These are phyloP conservation scores for Athetis lepigone DNA, from an alignment of 2,888 invertebrate species.

Conservation along the genomic window DNA sequence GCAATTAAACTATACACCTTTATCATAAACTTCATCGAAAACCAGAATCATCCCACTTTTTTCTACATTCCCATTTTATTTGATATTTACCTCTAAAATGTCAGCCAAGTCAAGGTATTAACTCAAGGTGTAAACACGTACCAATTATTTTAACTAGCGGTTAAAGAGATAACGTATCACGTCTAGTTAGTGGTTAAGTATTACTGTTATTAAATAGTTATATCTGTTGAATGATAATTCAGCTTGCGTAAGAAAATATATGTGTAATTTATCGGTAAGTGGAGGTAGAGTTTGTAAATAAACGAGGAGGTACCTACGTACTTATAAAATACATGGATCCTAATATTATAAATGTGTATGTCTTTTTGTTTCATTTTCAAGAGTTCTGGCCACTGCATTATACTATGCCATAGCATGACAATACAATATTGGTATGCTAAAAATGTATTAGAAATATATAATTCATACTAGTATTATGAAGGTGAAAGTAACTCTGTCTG, in stretches of 20 bases:
- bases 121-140: conserved; percentile 60
- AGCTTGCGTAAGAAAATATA: conserved; percentile 39
- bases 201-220: conserved; percentile 50
- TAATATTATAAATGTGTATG: too few species aligned
- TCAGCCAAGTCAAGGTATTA: conserved; percentile 47
- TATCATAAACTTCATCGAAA: not conserved
- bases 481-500: too few species aligned
- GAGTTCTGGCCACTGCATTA: too few species aligned
- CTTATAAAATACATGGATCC: too few species aligned
- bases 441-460: too few species aligned
- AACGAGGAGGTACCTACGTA: not conserved
- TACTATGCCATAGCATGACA: too few species aligned
- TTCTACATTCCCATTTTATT: conserved; percentile 4
- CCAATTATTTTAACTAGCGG: conserved; percentile 57
- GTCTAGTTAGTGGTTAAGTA: conserved; percentile 26
- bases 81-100: conserved; percentile 53
- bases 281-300: conserved; percentile 3
- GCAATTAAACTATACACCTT: conserved; percentile 21
- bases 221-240: conserved; percentile 46
- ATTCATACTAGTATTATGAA: too few species aligned
- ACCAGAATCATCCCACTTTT: conserved; percentile 5
- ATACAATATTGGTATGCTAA: too few species aligned
- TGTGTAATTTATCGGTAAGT: not conserved
- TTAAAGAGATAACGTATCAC: conserved; percentile 46
- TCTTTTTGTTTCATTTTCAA: too few species aligned